Conservation (phyloP, 2,113 vertebrate genomes). For the Canis aureus region DNA sequence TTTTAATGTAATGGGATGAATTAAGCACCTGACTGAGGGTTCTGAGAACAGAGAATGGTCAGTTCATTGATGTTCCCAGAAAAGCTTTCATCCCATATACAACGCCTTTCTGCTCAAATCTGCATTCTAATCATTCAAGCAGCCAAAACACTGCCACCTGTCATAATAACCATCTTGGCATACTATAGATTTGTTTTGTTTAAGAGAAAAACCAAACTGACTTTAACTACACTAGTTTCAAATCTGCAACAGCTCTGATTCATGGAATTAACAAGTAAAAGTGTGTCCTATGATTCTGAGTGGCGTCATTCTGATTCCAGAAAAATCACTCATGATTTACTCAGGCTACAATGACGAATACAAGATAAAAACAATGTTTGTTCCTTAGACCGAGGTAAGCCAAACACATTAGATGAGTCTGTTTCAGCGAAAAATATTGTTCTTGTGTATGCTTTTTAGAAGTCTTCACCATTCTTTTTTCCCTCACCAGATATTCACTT, state of each 20-base stretch:
- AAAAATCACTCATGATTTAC: slow-evolving; percentile 56
- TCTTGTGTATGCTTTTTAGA: neutral
- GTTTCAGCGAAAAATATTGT: neutral
- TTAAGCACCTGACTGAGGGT: neutral
- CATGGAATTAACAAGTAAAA: slow-evolving; percentile 17
- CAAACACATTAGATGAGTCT: neutral
- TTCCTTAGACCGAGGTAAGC: neutral
- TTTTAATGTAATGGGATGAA: neutral
- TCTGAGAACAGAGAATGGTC: neutral
- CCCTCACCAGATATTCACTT: neutral
- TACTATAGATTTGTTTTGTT: neutral
- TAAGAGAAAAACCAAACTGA: neutral
- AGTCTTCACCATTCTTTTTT: neutral
- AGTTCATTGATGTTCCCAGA: neutral
- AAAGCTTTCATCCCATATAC: neutral
- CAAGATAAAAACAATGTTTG: slow-evolving; percentile 5
- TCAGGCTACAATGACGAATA: neutral
- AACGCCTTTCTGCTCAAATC: neutral
- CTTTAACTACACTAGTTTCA: neutral
- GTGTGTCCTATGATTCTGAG: slow-evolving; percentile 27
- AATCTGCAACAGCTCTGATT: neutral
- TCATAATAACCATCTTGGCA: neutral
- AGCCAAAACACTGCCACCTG: neutral
- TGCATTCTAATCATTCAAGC: neutral
- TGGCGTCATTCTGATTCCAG: neutral